These are phyloP conservation scores for Diadema setosum DNA, from an alignment of 35 echinoderm and acorn worm genomes.

Conservation along the genomic window DNA sequence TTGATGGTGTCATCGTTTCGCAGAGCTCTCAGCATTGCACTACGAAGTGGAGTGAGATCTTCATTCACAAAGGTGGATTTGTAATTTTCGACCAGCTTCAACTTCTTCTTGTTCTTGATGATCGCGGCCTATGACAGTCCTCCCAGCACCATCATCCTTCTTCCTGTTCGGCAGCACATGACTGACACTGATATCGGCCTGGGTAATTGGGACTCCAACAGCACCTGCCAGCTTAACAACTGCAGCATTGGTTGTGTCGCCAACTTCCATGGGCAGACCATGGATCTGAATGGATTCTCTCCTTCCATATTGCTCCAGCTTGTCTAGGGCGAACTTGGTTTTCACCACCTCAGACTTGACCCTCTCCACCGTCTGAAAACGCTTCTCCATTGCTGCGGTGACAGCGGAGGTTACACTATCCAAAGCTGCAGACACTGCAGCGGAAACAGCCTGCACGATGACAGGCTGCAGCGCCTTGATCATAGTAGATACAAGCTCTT, in stretches of 20 bases:
- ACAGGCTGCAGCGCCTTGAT: not conserved
- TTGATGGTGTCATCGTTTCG: not conserved
- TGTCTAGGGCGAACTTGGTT: not conserved
- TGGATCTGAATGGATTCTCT: too few species aligned
- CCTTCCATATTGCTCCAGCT: not conserved
- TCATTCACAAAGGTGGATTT: not conserved
- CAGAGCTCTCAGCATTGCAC: not conserved
- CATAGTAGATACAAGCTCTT: not conserved
- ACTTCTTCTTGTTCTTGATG: not conserved
- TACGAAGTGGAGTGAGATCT: not conserved
- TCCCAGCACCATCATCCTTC: not conserved
- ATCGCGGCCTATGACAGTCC: not conserved
- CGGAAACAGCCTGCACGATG: not conserved
- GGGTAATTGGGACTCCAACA: not conserved
- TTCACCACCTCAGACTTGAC: not conserved
- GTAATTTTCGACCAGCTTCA: not conserved
- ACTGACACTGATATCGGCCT: not conserved
- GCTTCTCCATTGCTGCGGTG: not conserved
- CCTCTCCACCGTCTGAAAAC: not conserved
- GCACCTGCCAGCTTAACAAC: not conserved
- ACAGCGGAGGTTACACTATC: not conserved
- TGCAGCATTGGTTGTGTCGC: too few species aligned
- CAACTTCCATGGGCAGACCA: too few species aligned
- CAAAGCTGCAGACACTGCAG: not conserved
- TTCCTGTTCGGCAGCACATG: not conserved